Evolutionary conservation across 2,888 invertebrate genomes (phyloP).

Genomic region (Synanthedon formicaeformis): DNA sequence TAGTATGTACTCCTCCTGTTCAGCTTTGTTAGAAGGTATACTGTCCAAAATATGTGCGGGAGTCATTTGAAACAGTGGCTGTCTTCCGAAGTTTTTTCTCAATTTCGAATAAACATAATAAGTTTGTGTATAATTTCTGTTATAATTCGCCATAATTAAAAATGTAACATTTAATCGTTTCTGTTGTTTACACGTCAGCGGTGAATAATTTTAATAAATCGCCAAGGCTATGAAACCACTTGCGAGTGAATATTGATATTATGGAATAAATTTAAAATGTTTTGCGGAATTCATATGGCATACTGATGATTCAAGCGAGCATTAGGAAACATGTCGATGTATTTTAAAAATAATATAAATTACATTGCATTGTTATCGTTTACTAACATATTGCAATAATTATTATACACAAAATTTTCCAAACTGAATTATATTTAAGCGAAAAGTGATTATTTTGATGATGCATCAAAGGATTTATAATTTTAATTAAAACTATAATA

Average conservation of each 20-base stretch:
- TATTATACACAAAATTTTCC: no score
- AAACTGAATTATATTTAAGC: no score
- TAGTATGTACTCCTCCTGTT: slow-evolving; percentile 54
- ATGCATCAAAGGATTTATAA: no score
- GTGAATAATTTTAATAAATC: slow-evolving; percentile 18
- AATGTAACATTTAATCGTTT: slow-evolving; percentile 6
- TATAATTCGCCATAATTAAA: background rate
- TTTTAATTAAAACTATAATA: no score
- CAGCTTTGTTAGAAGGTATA: slow-evolving; percentile 39
- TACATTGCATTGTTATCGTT: no score
- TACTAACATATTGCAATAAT: no score
- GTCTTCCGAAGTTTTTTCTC: slow-evolving; percentile 61
- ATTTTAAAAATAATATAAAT: no score
- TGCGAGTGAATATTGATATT: background rate
- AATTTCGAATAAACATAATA: slow-evolving; percentile 59
- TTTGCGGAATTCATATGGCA: no score
- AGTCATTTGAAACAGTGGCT: slow-evolving; percentile 53
- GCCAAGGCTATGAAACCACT: slow-evolving; percentile 30
- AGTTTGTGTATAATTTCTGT: slow-evolving; percentile 28
- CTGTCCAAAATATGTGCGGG: slow-evolving; percentile 52
- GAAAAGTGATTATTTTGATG: no score
- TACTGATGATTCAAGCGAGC: no score
- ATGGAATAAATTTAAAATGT: no score
- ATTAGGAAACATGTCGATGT: no score
- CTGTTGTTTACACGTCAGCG: background rate